Evolutionary conservation across 2,113 vertebrate genomes (phyloP).

Genomic region (Leuciscus idus): DNA sequence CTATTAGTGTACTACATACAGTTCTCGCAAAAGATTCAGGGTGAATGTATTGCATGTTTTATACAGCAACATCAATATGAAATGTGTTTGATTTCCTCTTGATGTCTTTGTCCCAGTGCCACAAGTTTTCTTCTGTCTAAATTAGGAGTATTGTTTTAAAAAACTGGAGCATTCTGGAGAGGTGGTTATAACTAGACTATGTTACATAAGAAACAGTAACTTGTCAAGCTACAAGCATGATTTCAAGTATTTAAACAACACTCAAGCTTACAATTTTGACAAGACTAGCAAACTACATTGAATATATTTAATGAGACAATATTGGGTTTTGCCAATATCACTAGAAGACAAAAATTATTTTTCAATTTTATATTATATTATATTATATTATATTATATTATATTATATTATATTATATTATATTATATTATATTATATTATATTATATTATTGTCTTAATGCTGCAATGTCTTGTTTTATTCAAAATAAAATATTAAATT

Average conservation of each 20-base stretch:
- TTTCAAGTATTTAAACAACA: background rate
- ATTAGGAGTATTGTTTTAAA: constrained; percentile 18
- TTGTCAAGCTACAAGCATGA: background rate
- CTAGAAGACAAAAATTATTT: background rate
- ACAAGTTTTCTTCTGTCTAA: constrained; percentile 27
- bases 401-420: too few relatives aligned
- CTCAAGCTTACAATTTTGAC: background rate
- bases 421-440: too few relatives aligned
- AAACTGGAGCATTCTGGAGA: constrained; percentile 16
- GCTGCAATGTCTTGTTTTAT: too few relatives aligned
- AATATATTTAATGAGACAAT: background rate
- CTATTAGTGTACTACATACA: constrained; percentile 33
- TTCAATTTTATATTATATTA: too few relatives aligned
- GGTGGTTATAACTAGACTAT: background rate
- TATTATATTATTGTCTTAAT: too few relatives aligned
- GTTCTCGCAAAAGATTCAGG: constrained; percentile 12
- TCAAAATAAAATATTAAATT: too few relatives aligned
- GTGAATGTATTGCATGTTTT: background rate
- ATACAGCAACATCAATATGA: background rate
- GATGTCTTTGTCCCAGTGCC: constrained; percentile 13
- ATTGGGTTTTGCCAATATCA: background rate
- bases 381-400: too few relatives aligned
- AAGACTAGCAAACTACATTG: background rate
- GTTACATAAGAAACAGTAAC: background rate
- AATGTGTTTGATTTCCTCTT: background rate